Percentiles rank a stretch among this genome's conserved stretches.
Conservation (phyloP, 92 coral and sea anemone species). For the Heliopora coerulea region DNA sequence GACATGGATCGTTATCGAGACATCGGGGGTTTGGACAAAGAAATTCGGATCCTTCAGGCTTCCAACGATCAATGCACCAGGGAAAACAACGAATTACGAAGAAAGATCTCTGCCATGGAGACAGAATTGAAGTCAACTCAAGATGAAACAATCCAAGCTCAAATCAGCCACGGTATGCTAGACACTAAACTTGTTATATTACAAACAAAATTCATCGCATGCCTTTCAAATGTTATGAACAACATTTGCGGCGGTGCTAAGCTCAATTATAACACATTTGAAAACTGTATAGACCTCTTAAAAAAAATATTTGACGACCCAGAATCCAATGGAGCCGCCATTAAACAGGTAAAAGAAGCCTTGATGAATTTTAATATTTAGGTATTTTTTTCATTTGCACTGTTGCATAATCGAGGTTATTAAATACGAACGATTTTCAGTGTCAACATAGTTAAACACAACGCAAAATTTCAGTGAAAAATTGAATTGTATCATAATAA, state of each 20-base stretch:
- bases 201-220: constrained; percentile 89
- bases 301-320: constrained; percentile 68
- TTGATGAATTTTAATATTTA: constrained; percentile 84
- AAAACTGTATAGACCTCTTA: constrained; percentile 72
- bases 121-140: constrained; percentile 63
- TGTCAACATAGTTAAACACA: too few species aligned
- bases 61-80: constrained; percentile 84
- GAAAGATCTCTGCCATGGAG: constrained; percentile 71
- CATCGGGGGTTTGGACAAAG: constrained; percentile 73
- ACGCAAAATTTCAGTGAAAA: too few species aligned
- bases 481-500: too few species aligned
- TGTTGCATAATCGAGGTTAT: too few species aligned
- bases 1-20: constrained; percentile 42
- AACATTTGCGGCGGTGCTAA: constrained; percentile 64
- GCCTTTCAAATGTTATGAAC: constrained; percentile 79
- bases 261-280: constrained; percentile 81
- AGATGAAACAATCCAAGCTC: constrained; percentile 69
- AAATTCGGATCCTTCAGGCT: constrained; percentile 72
- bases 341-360: constrained; percentile 79
- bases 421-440: too few species aligned
- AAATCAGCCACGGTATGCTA: constrained; percentile 78
- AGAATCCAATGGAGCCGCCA: constrained; percentile 55
- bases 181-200: constrained; percentile 89
- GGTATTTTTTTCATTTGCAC: too few species aligned
- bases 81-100: constrained; percentile 69